phyloP scores from a whole-genome alignment of 2,797 vertebrate genomes.

The Coranthus polyacanthus region DNA sequence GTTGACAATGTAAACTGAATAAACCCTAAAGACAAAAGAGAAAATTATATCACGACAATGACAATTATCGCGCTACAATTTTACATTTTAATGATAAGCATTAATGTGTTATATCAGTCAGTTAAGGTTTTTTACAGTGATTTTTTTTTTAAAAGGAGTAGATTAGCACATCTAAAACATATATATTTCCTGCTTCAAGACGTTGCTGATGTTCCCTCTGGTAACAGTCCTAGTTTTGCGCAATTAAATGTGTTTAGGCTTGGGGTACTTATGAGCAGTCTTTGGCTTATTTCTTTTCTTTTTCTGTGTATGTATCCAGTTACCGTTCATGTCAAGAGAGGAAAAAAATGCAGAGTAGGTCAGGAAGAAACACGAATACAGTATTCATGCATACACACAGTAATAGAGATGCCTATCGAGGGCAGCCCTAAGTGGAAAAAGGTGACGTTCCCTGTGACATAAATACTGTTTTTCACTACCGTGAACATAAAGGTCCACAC shows the following conservation, averaged over 20 bases:
- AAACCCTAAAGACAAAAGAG: too few relatives aligned
- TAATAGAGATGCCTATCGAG: slow-evolving; percentile 48
- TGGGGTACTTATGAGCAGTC: slow-evolving; percentile 4
- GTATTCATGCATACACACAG: slow-evolving; percentile 17
- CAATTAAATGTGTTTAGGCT: slow-evolving; percentile 34
- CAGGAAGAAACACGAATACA: slow-evolving; percentile 17
- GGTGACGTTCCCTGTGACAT: slow-evolving; percentile 57
- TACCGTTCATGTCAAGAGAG: slow-evolving; percentile 1
- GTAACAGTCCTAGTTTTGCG: slow-evolving; percentile 22
- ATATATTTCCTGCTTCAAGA: too few relatives aligned
- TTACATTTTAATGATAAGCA: too few relatives aligned
- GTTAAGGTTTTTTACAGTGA: too few relatives aligned
- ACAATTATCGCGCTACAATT: too few relatives aligned
- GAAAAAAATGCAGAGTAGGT: neutral
- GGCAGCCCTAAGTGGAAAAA: slow-evolving; percentile 72
- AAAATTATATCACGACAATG: too few relatives aligned
- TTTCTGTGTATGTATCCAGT: slow-evolving; percentile 10
- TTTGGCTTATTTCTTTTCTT: slow-evolving; percentile 10
- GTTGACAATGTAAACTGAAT: too few relatives aligned
- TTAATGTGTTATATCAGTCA: too few relatives aligned
- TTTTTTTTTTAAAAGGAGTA: too few relatives aligned
- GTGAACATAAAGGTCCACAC: slow-evolving; percentile 70
- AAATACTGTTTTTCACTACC: slow-evolving; percentile 53
- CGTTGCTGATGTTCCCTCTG: neutral
- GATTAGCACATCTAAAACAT: too few relatives aligned